These are phyloP conservation scores for Jaculus jaculus DNA, from an alignment of 2,113 vertebrate genomes.

Conservation along the genomic window DNA sequence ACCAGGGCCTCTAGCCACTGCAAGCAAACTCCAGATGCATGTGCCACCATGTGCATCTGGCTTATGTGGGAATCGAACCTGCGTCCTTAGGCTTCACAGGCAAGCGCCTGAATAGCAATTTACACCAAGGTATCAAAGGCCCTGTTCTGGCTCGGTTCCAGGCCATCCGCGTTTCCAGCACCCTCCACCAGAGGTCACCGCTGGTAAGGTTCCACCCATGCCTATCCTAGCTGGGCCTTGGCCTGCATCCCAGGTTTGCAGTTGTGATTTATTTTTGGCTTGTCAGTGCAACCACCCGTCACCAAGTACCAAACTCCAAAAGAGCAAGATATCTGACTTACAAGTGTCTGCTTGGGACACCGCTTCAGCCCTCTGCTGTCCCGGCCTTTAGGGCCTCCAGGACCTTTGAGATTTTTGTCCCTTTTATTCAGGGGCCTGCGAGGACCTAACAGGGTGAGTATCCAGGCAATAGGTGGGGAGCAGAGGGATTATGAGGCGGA, in stretches of 20 bases:
- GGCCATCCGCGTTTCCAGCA: not conserved
- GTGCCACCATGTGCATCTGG: no score
- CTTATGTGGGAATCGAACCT: no score
- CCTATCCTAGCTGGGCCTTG: not conserved
- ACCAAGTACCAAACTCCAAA: constrained; percentile 58
- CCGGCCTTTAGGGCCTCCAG: not conserved
- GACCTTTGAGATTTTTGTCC: constrained; percentile 9
- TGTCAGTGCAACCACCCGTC: constrained; percentile 6
- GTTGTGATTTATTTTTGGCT: constrained; percentile 78
- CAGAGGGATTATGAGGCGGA: not conserved
- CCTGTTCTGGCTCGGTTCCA: not conserved
- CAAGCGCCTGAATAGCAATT: no score
- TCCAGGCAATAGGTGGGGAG: not conserved
- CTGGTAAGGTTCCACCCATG: not conserved
- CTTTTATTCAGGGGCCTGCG: not conserved
- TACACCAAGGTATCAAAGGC: not conserved
- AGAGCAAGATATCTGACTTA: constrained; percentile 19
- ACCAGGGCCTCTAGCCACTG: no score
- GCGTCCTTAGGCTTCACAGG: no score
- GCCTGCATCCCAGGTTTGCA: constrained; percentile 60
- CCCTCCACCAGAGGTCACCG: constrained; percentile 48
- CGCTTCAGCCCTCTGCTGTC: not conserved
- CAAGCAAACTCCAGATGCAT: no score
- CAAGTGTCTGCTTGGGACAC: not conserved
- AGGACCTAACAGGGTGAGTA: constrained; percentile 57